Evolutionary conservation across 35 echinoderm and acorn worm species (phyloP), one percentile per base, ranked within the genome.

Genomic region (Patiria miniata): DNA sequence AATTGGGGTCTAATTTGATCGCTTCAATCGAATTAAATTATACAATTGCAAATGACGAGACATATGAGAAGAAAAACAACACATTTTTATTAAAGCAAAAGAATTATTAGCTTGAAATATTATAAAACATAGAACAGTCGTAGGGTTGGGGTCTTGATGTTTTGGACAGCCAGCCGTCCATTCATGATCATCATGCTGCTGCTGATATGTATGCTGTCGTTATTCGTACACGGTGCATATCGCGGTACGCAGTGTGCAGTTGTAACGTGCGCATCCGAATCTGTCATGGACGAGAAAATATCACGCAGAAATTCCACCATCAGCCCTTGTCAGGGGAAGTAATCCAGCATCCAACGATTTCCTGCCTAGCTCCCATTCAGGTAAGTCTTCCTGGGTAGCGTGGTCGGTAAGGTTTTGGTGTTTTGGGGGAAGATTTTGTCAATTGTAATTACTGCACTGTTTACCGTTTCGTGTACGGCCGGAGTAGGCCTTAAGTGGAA

Each of bases 331-430:
- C 65, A 4, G 29, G 34, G 65, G 65, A 73, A 73, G 65, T 73
- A 73, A 73, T 73, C 65, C 34, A 22, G 65, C 2, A 73, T 22
- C 65, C 65, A 73, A 73, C 65, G 34, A 73, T 34, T 73, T 73
- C 65, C 65, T 34, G 65, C 34, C 34, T 23, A 32, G 65, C 22
- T 28, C 26, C 65, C 65, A 16, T 73, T 30, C 65, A 2, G 65
- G 65, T 73, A 30, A 73, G 65, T 73, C 26, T 10, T 30, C 6
- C 22, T n/a, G 60, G 60, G 21, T 36, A 10, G 26, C 3, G 14
- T 73, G 34, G 65, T 30, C 26, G 29, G 65, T 26, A 68, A 34
- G 21, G 19, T 73, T 73, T 2, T 36, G 18, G 19, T 73, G 2
- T 22, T 68, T 8, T 6, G 26, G 42, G 42, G 42, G 12, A 47